Conservation (phyloP, 2,113 vertebrate genomes). For the Alligator mississippiensis region DNA sequence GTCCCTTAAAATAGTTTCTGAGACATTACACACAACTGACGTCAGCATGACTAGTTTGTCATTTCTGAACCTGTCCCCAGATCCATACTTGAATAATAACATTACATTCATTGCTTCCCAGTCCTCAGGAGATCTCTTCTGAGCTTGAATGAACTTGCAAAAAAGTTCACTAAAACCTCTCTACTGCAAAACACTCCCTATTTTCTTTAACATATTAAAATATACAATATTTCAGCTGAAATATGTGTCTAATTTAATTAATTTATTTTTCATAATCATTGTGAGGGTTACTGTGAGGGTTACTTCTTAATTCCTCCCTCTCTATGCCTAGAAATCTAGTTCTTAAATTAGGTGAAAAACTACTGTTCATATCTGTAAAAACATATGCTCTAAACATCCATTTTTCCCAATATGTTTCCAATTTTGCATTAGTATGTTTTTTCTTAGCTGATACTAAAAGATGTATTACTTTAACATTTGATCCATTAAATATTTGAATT, state of each 20-base stretch:
- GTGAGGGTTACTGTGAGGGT: conserved; percentile 9
- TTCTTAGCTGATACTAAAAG: conserved; percentile 45
- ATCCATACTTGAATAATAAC: neutral
- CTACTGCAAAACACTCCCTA: neutral
- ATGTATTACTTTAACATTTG: conserved; percentile 38
- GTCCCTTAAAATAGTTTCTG: neutral
- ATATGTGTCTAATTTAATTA: neutral
- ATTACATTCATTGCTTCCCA: neutral
- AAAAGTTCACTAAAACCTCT: neutral
- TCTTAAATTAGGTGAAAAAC: conserved; percentile 62
- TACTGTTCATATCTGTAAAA: conserved; percentile 40
- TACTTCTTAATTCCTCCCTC: conserved; percentile 31
- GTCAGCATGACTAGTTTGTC: neutral
- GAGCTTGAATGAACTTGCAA: neutral
- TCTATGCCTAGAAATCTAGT: conserved; percentile 2
- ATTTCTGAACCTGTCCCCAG: neutral
- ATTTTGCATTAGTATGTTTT: neutral
- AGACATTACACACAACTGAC: neutral
- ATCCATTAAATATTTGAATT: neutral
- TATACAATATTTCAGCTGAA: neutral
- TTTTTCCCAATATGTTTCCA: conserved; percentile 27
- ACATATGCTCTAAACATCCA: neutral
- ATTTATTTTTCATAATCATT: neutral
- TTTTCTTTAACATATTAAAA: neutral
- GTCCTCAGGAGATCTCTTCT: neutral